Evolutionary conservation across 2,888 invertebrate species (phyloP), one percentile per base, ranked within the genome.

Genomic region (Teinopalpus imperialis): DNA sequence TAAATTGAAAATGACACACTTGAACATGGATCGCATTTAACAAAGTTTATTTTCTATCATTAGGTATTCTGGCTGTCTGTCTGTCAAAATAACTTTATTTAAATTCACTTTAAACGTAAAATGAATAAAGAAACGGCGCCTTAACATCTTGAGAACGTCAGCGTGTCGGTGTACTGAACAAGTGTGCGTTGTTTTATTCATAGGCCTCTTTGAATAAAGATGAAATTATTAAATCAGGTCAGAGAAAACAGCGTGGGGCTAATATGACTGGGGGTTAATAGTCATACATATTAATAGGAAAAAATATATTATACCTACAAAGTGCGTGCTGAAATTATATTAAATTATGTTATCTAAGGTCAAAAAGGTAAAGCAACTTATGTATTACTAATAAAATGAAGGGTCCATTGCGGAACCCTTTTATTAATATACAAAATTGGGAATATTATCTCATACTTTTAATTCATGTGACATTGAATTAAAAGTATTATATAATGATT

Each of bases 121-220:
- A 77, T 76, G 74, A 79, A 81, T 72, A 68, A 80, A 75, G 68
- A 75, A 69, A 66, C 59, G 57, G 61, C 59, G 53, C 57, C 54
- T 63, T 59, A 67, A 67, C 70, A 69, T 77, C 74, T 79, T 74
- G 70, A 64, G 61, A 63, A 21, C 63, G 67, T 67, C 61, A 61
- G 67, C 69, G 69, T 65, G 71, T 69, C 63, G 66, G 61, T 48
- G 48, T 56, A 53, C 61, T 67, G 61, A 57, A 55, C 63, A 63
- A 71, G 71, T 66, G 63, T 64, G 66, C 55, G 66, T 66, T 85
- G 85, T 85, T 81, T 86, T 85, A 86, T 87, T 87, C 86, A 86
- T 85, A 70, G 76, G 63, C 69, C 68, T 74, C 64, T 83, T 82
- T 85, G 86, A 86, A 87, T 86, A 86, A 86, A 87, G 83, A 87